These are phyloP conservation scores for Archaeoteleia sp. DNA, from an alignment of 2,888 invertebrate genomes.

Conservation along the genomic window DNA sequence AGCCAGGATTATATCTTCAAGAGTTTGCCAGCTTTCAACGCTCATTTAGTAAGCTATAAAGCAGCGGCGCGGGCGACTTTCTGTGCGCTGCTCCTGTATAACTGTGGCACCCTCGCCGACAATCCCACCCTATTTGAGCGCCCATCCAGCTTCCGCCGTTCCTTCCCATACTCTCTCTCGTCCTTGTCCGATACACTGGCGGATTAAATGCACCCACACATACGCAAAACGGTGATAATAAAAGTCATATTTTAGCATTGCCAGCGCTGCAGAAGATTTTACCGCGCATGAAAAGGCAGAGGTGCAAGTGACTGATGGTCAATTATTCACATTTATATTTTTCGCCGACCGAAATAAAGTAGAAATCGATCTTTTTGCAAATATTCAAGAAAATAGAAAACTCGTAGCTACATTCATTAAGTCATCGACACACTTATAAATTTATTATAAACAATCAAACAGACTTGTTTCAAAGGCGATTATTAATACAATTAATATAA, in stretches of 20 bases:
- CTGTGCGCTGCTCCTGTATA: constrained; percentile 37
- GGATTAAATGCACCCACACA: constrained; percentile 43
- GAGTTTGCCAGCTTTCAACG: constrained; percentile 70
- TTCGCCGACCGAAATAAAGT: background rate
- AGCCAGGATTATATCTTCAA: constrained; percentile 70
- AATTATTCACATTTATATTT: constrained; percentile 36
- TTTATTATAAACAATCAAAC: no score
- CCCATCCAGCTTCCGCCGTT: constrained; percentile 42
- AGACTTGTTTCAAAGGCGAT: no score
- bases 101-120: constrained; percentile 50
- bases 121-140: constrained; percentile 47
- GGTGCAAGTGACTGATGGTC: constrained; percentile 35
- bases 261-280: constrained; percentile 36
- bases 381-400: no score
- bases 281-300: constrained; percentile 18
- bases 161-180: constrained; percentile 15
- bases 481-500: no score
- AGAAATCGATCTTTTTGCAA: no score
- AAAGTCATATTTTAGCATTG: constrained; percentile 48
- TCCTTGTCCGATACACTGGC: constrained; percentile 42
- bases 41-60: constrained; percentile 66
- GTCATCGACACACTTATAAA: no score
- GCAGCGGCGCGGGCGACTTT: constrained; percentile 53
- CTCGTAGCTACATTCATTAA: no score
- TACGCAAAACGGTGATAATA: constrained; percentile 42